Conservation (phyloP, 2,888 invertebrate species). For the Cenopis cana region DNA sequence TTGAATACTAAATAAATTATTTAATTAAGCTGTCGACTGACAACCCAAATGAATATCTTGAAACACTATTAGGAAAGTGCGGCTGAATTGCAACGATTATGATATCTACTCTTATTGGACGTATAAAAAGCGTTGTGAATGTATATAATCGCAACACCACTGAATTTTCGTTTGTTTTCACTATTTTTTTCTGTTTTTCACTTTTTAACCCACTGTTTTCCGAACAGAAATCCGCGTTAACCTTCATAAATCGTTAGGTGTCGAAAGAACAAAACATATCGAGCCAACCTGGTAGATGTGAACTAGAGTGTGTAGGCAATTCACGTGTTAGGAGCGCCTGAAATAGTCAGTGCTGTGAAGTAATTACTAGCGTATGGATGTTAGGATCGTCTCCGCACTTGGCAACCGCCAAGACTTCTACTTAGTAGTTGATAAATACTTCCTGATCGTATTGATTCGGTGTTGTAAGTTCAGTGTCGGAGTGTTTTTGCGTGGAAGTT, state of each 20-base stretch:
- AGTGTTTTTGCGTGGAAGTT: conserved; percentile 12
- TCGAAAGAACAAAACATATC: conserved; percentile 67
- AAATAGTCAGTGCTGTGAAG: conserved; percentile 72
- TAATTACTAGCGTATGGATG: conserved; percentile 69
- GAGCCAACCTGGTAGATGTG: conserved; percentile 65
- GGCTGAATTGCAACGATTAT: too few relatives aligned
- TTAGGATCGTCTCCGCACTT: conserved; percentile 61
- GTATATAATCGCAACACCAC: conserved; percentile 1
- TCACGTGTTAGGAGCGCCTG: conserved; percentile 69
- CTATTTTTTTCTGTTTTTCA: conserved; percentile 6
- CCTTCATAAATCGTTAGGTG: conserved; percentile 73
- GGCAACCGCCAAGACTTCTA: conserved; percentile 55
- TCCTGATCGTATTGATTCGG: conserved; percentile 12
- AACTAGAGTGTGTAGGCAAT: conserved; percentile 75
- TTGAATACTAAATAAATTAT: conserved; percentile 1
- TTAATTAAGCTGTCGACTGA: neutral
- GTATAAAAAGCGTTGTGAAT: neutral
- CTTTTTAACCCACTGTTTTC: neutral
- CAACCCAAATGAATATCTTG: neutral
- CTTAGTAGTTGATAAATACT: conserved; percentile 21
- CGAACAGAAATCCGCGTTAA: conserved; percentile 48
- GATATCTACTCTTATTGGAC: too few relatives aligned
- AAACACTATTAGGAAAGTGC: neutral
- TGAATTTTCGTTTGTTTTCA: neutral
- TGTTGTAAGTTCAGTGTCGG: neutral